Percentiles rank a stretch among this genome's conserved stretches.
Conservation (phyloP, 2,113 vertebrate species). For the Hemichromis elongatus region DNA sequence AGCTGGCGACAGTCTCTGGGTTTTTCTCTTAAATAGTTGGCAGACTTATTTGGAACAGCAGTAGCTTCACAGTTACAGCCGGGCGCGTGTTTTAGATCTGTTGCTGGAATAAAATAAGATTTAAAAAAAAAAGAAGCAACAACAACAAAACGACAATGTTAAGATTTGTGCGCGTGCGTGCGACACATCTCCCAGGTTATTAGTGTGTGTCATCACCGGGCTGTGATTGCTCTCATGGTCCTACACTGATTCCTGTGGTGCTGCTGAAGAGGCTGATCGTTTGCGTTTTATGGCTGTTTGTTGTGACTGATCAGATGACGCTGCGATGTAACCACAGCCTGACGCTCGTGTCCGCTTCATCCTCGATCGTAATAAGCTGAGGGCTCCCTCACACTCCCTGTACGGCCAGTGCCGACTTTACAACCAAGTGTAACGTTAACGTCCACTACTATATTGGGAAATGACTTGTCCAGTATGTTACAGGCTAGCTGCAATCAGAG, state of each 20-base stretch:
- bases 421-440: background rate
- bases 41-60: background rate
- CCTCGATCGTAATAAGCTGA: background rate
- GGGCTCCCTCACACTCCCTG: background rate
- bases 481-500: slow-evolving; percentile 36
- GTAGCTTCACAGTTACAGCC: background rate
- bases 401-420: background rate
- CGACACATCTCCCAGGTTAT: background rate
- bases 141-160: background rate
- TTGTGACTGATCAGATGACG: background rate
- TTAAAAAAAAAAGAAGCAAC: fast-evolving
- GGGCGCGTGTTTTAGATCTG: background rate
- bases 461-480: background rate
- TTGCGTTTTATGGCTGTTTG: background rate
- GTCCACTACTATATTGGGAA: background rate
- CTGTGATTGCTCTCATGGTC: background rate
- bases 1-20: background rate
- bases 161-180: background rate
- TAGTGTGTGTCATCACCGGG: background rate
- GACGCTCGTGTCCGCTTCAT: background rate
- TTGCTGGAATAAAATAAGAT: background rate
- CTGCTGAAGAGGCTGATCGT: background rate
- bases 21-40: background rate
- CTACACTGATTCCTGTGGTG: background rate
- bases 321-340: background rate